Evolutionary conservation across 1,140 invertebrate species (phyloP).

Genomic region (Lerema accius): DNA sequence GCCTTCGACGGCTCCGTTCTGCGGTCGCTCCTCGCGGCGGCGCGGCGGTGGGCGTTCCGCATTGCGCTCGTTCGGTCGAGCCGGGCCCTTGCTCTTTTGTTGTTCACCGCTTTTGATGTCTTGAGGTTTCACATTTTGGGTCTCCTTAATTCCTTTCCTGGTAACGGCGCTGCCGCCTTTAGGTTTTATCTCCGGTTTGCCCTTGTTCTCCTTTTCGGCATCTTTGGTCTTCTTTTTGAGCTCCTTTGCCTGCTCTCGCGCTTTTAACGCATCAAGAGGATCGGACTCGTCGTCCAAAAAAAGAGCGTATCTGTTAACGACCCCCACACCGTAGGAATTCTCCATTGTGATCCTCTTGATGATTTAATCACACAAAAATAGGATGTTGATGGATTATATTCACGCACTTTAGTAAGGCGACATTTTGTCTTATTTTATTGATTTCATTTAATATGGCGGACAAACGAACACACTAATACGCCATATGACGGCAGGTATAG

Average conservation of each 20-base stretch:
- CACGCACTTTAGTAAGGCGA: constrained; percentile 78
- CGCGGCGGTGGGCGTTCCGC: constrained; percentile 67
- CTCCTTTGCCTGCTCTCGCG: constrained; percentile 90
- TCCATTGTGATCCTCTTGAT: constrained; percentile 89
- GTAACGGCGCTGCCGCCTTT: constrained; percentile 81
- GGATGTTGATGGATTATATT: constrained; percentile 81
- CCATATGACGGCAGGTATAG: constrained; percentile 82
- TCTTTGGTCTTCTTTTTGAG: constrained; percentile 92
- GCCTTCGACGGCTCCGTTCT: constrained; percentile 71
- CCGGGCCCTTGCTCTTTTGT: constrained; percentile 75
- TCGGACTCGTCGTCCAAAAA: constrained; percentile 94
- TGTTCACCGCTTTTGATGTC: constrained; percentile 87
- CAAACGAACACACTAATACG: constrained; percentile 77
- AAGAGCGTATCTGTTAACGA: constrained; percentile 95
- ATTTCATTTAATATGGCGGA: constrained; percentile 83
- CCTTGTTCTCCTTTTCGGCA: constrained; percentile 94
- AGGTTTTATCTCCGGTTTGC: constrained; percentile 84
- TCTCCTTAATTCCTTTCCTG: constrained; percentile 87
- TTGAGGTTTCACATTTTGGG: constrained; percentile 85
- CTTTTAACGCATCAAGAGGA: constrained; percentile 93
- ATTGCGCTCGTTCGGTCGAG: constrained; percentile 66
- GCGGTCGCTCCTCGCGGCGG: constrained; percentile 73
- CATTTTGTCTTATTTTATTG: constrained; percentile 83
- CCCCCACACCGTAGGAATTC: constrained; percentile 95
- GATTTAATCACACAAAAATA: constrained; percentile 80